Conservation (phyloP, 2,888 invertebrate genomes). For the Zaprionus lineosus region DNA sequence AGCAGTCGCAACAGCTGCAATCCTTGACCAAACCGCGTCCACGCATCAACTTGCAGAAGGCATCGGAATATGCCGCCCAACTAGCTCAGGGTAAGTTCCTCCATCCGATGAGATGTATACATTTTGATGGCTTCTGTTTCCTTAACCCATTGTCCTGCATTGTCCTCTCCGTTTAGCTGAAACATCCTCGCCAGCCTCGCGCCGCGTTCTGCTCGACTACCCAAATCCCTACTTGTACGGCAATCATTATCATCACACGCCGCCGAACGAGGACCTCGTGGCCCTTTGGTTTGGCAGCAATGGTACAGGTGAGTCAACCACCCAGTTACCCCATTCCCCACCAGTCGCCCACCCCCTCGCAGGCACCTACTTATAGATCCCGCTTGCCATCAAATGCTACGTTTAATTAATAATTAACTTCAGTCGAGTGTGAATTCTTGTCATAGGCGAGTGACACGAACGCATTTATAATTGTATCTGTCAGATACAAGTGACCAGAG, state of each 20-base stretch:
- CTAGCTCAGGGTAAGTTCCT: conserved; percentile 80
- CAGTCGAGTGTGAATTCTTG: conserved; percentile 60
- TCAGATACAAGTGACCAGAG: conserved; percentile 13
- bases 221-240: conserved; percentile 83
- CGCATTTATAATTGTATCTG: conserved; percentile 33
- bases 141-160: too few relatives aligned
- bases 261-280: conserved; percentile 89
- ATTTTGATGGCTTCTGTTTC: too few relatives aligned
- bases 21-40: conserved; percentile 79
- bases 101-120: not conserved
- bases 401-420: conserved; percentile 62
- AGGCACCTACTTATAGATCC: not conserved
- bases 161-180: conserved; percentile 79
- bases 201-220: conserved; percentile 83
- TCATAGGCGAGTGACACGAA: conserved; percentile 38
- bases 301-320: conserved; percentile 84
- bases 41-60: conserved; percentile 82
- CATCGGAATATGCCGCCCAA: conserved; percentile 82
- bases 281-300: conserved; percentile 89
- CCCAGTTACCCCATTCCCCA: not conserved
- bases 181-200: conserved; percentile 82
- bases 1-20: conserved; percentile 76
- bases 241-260: conserved; percentile 83
- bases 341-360: not conserved
- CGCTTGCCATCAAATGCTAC: conserved; percentile 34